Evolutionary conservation across 2,113 vertebrate species (phyloP).

Genomic region (Galemys pyrenaicus): DNA sequence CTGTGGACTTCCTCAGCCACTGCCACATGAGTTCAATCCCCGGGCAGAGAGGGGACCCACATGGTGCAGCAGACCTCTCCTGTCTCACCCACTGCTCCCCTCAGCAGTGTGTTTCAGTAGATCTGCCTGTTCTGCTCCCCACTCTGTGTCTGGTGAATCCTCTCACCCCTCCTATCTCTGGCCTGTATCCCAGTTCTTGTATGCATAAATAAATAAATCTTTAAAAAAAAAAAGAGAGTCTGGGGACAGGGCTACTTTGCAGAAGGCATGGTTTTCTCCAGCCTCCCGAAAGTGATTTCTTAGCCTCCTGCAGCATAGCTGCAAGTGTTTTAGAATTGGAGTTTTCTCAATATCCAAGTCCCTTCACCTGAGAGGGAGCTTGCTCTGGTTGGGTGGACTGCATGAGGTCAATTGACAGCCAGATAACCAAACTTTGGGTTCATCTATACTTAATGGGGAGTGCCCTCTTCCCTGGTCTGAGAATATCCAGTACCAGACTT

Average conservation of each 20-base stretch:
- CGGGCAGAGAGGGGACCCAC: too few relatives aligned
- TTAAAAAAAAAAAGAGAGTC: too few relatives aligned
- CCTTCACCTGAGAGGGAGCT: neutral
- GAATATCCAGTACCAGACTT: neutral
- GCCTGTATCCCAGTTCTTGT: too few relatives aligned
- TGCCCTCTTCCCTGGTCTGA: fast-evolving
- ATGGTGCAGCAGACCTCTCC: too few relatives aligned
- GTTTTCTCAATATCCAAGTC: neutral
- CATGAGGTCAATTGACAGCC: neutral
- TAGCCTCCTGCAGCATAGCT: neutral
- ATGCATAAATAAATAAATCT: too few relatives aligned
- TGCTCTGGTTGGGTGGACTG: neutral
- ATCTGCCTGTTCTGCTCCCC: too few relatives aligned
- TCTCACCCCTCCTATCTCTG: too few relatives aligned
- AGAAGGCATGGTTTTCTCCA: neutral
- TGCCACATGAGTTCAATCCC: too few relatives aligned
- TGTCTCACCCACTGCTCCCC: too few relatives aligned
- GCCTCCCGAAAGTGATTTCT: neutral
- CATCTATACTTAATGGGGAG: fast-evolving
- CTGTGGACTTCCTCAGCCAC: too few relatives aligned
- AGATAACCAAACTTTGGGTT: neutral
- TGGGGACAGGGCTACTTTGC: neutral
- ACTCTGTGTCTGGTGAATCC: too few relatives aligned
- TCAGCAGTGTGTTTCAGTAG: too few relatives aligned
- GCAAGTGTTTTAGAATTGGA: neutral